Base-by-base conservation (phyloP, 2,797 vertebrate species). In the Rhodeus uyekii region DNA sequence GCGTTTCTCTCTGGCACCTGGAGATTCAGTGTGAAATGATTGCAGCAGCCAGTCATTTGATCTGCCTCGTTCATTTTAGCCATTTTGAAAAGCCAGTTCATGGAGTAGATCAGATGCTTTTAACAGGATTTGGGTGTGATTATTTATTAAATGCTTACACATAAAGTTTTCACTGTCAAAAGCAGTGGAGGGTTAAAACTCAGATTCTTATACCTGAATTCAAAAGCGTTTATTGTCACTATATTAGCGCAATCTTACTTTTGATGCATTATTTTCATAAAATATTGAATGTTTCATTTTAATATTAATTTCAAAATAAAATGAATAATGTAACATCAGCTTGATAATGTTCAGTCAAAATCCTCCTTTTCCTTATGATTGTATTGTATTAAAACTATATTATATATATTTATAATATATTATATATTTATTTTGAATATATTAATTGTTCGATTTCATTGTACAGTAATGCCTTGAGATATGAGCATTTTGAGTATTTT, bases 1-100 rank as follows among this genome's bases (percentile, higher is more conserved):
- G 67, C 48, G 38, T 68, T 67, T 58, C 48, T 48, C 27, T 85
- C 58, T 80, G 76, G 48, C 84, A 82, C 82, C 76, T 84, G 32
- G 76, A 74, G 73, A 44, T 46, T 19, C 22, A n/a, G 34, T 78
- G 82, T 68, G 72, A 84, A 83, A 80, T 0, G 13, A 71, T 61
- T 34, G 67, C 50, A 69, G 58, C 16, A 42, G 72, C 34, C 64
- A 58, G 44, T 55, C 44, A 65, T 53, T 39, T 81, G 29, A 60
- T 72, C 71, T 19, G 29, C 34, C 44, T 73, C 14, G 16, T 14
- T 80, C 55, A 60, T 75, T 38, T 48, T 39, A 42, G 50, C 27
- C 72, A 46, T 29, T 71, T 80, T 78, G 36, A 44, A 24, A 55
- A 68, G 36, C 24, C 61, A 60, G 69, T 38, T 72, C 48, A n/a